Base-by-base conservation (phyloP, 2,888 invertebrate genomes). In the Arge pagana region DNA sequence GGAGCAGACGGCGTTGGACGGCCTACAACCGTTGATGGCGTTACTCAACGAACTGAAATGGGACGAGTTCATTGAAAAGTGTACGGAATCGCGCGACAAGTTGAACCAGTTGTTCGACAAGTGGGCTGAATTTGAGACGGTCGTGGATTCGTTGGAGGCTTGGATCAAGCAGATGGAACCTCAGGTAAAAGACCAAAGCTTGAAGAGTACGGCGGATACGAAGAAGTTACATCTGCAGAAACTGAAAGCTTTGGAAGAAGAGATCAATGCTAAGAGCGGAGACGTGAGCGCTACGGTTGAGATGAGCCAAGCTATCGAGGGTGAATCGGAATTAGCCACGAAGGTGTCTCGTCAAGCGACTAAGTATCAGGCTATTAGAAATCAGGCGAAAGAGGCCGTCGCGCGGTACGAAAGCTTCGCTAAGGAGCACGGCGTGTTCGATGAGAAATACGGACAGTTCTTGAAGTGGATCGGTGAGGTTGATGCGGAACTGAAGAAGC, bases 91-190 rank as follows among this genome's bases (percentile, higher is more conserved):
- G 24, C 83, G 87, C 58, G 84, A 83, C 11, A 89, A 88, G 73
- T 77, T 93, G 10, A 86, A 87, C 62, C 86, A 87, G 55, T 82
- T 91, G 5, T 85, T 90, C 57, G 85, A 85, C 39, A 86, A 90
- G 68, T 93, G 92, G 87, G 86, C 86, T 35, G 86, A 90, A 68
- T 90, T 92, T 62, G 90, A 91, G 65, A 84, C 84, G 40, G 82
- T 87, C 15, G 83, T 93, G 24, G 89, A 92, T 58, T 84, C 84
- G 52, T 79, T 96, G 2, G 89, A 89, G 66, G 82, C 84, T 40
- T 96, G 96, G 96, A 81, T 93, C 42, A 92, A 90, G 70, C 82
- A 86, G 43, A 90, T 90, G 69, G 96, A 96, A 77, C 83, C 83
- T 41, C 86, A 89, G 70, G 84, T 95, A 0, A 90, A 94, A 75